Conservation (phyloP, 2,113 vertebrate genomes). For the Oncorhynchus keta region DNA sequence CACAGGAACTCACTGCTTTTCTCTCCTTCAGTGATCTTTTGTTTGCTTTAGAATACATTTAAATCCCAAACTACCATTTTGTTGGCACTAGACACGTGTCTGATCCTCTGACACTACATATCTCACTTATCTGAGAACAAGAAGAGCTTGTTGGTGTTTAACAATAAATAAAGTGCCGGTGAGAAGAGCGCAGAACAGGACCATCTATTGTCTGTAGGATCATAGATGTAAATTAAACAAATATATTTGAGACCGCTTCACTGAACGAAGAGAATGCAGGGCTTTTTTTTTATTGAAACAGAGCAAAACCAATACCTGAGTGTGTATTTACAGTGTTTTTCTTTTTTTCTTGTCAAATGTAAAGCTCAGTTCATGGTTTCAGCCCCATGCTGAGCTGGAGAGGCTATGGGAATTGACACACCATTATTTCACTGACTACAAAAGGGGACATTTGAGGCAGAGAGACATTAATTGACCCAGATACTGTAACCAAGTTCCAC, state of each 20-base stretch:
- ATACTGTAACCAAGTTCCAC: constrained; percentile 64
- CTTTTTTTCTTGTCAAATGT: constrained; percentile 14
- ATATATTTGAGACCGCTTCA: constrained; percentile 54
- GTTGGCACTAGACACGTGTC: constrained; percentile 21
- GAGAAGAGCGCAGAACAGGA: not conserved
- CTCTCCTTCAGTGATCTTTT: constrained; percentile 29
- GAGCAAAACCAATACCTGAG: not conserved
- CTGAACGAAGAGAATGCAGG: constrained; percentile 34
- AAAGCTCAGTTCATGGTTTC: constrained; percentile 19
- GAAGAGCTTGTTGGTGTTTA: not conserved
- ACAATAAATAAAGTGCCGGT: not conserved
- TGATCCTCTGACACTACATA: constrained; percentile 27
- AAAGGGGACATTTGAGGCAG: constrained; percentile 61
- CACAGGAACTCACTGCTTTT: constrained; percentile 7
- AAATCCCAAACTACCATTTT: constrained; percentile 17
- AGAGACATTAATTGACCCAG: constrained; percentile 67
- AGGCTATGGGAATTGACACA: constrained; percentile 42
- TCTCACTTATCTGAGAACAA: constrained; percentile 9
- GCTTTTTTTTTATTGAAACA: constrained; percentile 7
- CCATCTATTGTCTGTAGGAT: constrained; percentile 41
- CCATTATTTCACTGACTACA: constrained; percentile 57
- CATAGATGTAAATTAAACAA: constrained; percentile 50
- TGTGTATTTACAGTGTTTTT: constrained; percentile 27
- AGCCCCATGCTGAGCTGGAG: constrained; percentile 38
- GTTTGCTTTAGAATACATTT: constrained; percentile 24